A percentile compares a stretch with the other conserved stretches of the same genome.
These are phyloP conservation scores for Ephydatia muelleri DNA, from an alignment of 37 sponge, comb jelly and placozoan species.

Conservation along the genomic window DNA sequence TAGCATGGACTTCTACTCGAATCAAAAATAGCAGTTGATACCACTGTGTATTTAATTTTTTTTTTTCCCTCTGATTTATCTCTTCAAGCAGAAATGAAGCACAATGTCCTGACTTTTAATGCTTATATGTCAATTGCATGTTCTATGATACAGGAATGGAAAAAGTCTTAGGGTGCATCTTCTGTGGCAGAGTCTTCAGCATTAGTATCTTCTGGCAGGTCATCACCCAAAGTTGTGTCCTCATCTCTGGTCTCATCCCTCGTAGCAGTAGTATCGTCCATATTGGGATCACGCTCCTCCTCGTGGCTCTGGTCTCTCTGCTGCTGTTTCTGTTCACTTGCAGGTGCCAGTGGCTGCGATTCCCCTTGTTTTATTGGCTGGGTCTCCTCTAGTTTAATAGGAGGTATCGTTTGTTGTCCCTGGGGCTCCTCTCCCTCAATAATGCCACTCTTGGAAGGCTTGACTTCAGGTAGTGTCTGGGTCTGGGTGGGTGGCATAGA, in stretches of 20 bases:
- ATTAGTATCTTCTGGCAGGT: constrained; percentile 3
- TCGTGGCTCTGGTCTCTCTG: not conserved
- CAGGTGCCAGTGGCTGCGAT: not conserved
- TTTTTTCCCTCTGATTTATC: no score
- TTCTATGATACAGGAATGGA: no score
- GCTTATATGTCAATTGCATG: no score
- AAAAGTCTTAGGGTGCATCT: not conserved
- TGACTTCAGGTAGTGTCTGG: constrained; percentile 7
- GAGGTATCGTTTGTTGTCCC: constrained; percentile 2
- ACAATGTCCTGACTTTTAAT: no score
- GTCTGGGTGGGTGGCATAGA: constrained; percentile 28
- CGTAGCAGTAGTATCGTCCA: not conserved
- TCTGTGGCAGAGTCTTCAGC: not conserved
- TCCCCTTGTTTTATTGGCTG: not conserved
- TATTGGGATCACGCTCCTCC: not conserved
- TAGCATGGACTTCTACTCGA: no score
- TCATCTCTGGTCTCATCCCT: not conserved
- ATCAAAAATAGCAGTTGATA: no score
- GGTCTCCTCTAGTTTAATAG: not conserved
- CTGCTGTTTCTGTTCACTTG: no score
- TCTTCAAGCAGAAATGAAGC: no score
- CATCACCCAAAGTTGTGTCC: constrained; percentile 3
- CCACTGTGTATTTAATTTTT: no score
- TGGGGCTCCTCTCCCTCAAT: not conserved
- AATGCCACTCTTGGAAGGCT: not conserved